Percentiles rank a stretch among this genome's conserved stretches.
Conservation (phyloP, 2,797 vertebrate species). For the Fistularia commersonii region DNA sequence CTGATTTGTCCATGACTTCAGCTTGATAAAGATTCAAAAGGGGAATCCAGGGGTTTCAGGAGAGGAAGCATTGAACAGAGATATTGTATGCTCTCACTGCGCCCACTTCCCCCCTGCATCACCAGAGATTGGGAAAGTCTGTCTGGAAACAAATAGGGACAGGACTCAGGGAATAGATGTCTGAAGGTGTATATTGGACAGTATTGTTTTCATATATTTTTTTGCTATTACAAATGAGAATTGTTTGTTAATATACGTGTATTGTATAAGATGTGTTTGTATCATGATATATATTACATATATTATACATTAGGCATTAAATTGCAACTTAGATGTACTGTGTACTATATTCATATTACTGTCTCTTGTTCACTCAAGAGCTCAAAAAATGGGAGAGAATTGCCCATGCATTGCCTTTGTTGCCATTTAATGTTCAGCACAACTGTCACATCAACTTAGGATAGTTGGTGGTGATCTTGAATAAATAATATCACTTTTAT, state of each 20-base stretch:
- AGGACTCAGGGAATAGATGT: conserved; percentile 54
- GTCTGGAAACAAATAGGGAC: conserved; percentile 64
- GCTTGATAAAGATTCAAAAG: conserved; percentile 57
- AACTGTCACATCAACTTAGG: conserved; percentile 33
- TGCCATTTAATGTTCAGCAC: conserved; percentile 34
- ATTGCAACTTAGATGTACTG: too few relatives aligned
- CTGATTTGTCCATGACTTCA: conserved; percentile 59
- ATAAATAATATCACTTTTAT: conserved; percentile 54
- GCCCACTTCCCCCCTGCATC: conserved; percentile 48
- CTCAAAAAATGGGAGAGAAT: conserved; percentile 10
- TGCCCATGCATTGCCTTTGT: conserved; percentile 40
- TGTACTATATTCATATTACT: too few relatives aligned
- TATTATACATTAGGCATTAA: too few relatives aligned
- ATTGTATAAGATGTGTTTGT: too few relatives aligned
- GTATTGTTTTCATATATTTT: conserved; percentile 17
- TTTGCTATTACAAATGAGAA: conserved; percentile 11
- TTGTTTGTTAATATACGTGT: too few relatives aligned
- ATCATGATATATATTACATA: too few relatives aligned
- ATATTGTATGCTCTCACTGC: conserved; percentile 35
- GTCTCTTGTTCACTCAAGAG: too few relatives aligned
- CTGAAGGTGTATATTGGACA: conserved; percentile 25
- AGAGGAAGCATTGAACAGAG: conserved; percentile 46
- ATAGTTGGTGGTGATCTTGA: conserved; percentile 55
- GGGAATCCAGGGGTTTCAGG: conserved; percentile 43
- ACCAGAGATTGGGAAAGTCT: conserved; percentile 47